Percentiles rank a stretch among this genome's conserved stretches.
Conservation (phyloP, 2,113 vertebrate species). For the Ictalurus punctatus region DNA sequence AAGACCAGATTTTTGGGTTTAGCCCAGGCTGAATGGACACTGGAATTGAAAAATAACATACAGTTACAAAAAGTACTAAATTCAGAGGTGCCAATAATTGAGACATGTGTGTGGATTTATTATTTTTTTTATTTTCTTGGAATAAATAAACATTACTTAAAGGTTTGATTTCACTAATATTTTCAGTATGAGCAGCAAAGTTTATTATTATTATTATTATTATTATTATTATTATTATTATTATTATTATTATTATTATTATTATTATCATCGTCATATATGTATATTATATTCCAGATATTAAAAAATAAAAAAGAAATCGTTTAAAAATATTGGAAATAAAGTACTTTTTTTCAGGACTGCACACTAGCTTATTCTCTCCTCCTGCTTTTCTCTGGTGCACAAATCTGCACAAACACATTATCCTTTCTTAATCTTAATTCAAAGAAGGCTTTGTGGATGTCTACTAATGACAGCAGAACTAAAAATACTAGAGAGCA, state of each 20-base stretch:
- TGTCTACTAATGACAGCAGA: neutral
- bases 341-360: neutral
- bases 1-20: slow-evolving; percentile 22
- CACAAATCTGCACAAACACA: neutral
- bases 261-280: neutral
- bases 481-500: neutral
- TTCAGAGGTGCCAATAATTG: neutral
- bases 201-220: neutral
- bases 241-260: neutral
- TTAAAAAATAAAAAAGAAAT: no score
- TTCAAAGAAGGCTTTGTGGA: neutral
- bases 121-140: neutral
- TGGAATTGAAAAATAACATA: neutral
- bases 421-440: neutral
- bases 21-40: slow-evolving; percentile 14
- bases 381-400: neutral
- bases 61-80: neutral
- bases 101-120: neutral
- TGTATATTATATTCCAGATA: no score
- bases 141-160: neutral
- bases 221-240: neutral
- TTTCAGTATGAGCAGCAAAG: neutral
- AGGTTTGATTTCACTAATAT: neutral
- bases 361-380: neutral
- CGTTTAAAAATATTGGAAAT: neutral